Base-by-base conservation (phyloP, 1,140 invertebrate genomes). In the Drosophila leontia region DNA sequence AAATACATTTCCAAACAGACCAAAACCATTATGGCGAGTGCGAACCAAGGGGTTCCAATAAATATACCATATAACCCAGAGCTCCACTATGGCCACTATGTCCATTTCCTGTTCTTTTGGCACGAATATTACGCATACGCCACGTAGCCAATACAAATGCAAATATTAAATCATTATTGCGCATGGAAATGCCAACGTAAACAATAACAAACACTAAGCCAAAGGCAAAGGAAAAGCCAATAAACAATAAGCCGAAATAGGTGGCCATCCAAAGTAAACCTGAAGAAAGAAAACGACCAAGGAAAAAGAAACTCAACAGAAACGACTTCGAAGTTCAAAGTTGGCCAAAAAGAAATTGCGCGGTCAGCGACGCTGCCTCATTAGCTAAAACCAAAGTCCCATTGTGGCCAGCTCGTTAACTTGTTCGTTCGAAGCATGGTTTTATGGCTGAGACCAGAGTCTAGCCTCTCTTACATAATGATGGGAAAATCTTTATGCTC, bases 101-200 rank as follows among this genome's bases (percentile, higher is more conserved):
- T 61, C 45, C 58, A 67, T 80, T 88, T 88, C 78, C 85, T 88
- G 72, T 59, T 70, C 59, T 64, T 70, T 68, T 70, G 51, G 70
- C 60, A 37, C 32, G 60, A 65, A 77, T 68, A 80, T 88, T 90
- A 83, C 84, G 77, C 69, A 88, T 88, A 88, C 84, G 84, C 84
- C 57, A 51, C 71, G 69, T 80, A 65, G 48, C 44, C 68, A 80
- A 76, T 71, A 80, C 79, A 79, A 76, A 87, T 88, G 80, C 84
- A 80, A 88, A 87, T 87, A 83, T 80, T 84, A 78, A 75, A 80
- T 68, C 78, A 86, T 82, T 75, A 82, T 77, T 77, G 80, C 76
- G 83, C 82, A 82, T 68, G 70, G 70, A 67, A 83, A 79, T 57
- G 55, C 44, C 71, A 60, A 62, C 44, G 50, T 53, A 79, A 77